Conservation (phyloP, 2,888 invertebrate species). For the Sesia bembeciformis region DNA sequence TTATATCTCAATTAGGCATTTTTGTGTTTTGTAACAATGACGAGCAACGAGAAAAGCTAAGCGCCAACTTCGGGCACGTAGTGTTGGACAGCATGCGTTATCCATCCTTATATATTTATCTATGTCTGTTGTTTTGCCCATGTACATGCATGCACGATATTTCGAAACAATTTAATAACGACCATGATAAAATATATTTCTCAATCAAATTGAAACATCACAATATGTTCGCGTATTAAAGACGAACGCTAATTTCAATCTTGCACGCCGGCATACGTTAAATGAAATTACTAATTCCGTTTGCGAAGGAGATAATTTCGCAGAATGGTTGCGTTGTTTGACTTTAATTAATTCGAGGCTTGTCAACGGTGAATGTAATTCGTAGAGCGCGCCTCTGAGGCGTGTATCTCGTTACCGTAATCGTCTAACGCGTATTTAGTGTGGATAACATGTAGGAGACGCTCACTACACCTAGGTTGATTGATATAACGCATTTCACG, state of each 20-base stretch:
- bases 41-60: too few species aligned
- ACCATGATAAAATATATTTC: too few species aligned
- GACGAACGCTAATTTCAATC: constrained; percentile 27
- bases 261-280: constrained; percentile 30
- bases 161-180: too few species aligned
- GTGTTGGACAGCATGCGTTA: too few species aligned
- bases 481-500: too few species aligned
- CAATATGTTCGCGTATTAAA: background rate
- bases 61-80: too few species aligned
- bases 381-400: constrained; percentile 47
- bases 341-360: constrained; percentile 70
- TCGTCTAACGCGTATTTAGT: constrained; percentile 43
- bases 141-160: too few species aligned
- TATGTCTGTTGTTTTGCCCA: too few species aligned
- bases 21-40: too few species aligned
- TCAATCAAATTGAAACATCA: background rate
- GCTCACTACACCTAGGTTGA: too few species aligned
- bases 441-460: constrained; percentile 20
- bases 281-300: constrained; percentile 63
- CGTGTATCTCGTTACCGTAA: constrained; percentile 52
- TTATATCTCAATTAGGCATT: too few species aligned
- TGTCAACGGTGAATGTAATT: constrained; percentile 66
- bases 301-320: constrained; percentile 60
- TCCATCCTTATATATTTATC: too few species aligned
- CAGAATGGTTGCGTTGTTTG: constrained; percentile 63